These are phyloP conservation scores for Brienomyrus longianalis DNA, from an alignment of 2,113 vertebrate genomes.

Conservation along the genomic window DNA sequence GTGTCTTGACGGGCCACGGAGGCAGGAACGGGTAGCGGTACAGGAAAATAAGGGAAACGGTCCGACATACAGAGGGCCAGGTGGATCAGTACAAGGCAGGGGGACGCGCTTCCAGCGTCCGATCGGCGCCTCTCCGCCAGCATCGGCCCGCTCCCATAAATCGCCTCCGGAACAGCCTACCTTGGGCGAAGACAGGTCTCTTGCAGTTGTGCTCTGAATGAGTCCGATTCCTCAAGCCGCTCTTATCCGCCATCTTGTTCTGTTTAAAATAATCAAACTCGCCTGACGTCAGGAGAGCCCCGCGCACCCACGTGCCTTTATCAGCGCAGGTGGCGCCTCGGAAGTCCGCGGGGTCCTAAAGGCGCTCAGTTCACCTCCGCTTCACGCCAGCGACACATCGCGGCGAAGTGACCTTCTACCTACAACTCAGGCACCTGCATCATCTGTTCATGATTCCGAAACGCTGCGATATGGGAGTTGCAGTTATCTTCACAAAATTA, in stretches of 20 bases:
- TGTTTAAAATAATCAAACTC: conserved; percentile 55
- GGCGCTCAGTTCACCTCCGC: neutral
- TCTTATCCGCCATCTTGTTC: conserved; percentile 89
- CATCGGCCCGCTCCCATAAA: neutral
- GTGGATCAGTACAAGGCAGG: neutral
- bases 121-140: neutral
- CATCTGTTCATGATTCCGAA: neutral
- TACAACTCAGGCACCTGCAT: neutral
- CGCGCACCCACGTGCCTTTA: conserved; percentile 58
- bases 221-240: conserved; percentile 62
- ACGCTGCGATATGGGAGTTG: neutral
- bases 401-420: neutral
- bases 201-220: conserved; percentile 49
- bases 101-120: neutral
- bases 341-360: conserved; percentile 25
- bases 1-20: neutral
- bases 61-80: neutral
- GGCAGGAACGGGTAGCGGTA: neutral
- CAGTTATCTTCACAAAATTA: neutral
- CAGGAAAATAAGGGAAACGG: neutral
- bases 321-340: conserved; percentile 43
- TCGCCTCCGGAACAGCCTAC: conserved; percentile 39
- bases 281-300: conserved; percentile 63
- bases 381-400: neutral
- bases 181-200: conserved; percentile 45